Conservation (phyloP, 2,113 vertebrate species). For the Cinclus cinclus region DNA sequence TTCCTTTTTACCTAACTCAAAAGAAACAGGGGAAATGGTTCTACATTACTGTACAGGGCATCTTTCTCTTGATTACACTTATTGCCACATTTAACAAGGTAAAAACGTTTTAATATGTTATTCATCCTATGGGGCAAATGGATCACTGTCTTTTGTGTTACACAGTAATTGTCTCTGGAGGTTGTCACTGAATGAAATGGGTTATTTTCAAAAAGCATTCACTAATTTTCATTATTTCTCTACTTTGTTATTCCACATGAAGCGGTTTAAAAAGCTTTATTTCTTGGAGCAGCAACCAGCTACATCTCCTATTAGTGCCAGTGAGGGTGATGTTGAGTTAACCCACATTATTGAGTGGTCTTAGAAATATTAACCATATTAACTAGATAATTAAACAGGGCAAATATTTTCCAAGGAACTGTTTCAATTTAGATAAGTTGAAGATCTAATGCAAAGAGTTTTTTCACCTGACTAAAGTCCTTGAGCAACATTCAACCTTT, state of each 20-base stretch:
- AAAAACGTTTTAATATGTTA: background rate
- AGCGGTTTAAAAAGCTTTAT: background rate
- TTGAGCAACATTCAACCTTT: background rate
- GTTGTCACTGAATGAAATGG: background rate
- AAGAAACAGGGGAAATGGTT: background rate
- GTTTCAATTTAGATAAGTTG: background rate
- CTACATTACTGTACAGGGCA: background rate
- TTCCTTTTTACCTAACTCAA: background rate
- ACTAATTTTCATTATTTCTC: background rate
- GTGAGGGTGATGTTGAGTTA: background rate
- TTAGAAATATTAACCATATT: background rate
- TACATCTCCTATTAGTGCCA: background rate
- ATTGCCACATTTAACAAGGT: background rate
- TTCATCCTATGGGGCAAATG: background rate
- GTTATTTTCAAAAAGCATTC: background rate
- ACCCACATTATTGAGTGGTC: background rate
- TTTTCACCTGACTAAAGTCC: background rate
- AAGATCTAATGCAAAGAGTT: background rate
- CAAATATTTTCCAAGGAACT: background rate
- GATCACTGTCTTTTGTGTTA: background rate
- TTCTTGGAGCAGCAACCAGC: background rate
- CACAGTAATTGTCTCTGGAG: background rate
- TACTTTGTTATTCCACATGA: background rate
- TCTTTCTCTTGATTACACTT: background rate
- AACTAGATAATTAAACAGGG: background rate